Evolutionary conservation across 1,140 invertebrate genomes (phyloP).

Genomic region (Macrosteles quadrilineatus): DNA sequence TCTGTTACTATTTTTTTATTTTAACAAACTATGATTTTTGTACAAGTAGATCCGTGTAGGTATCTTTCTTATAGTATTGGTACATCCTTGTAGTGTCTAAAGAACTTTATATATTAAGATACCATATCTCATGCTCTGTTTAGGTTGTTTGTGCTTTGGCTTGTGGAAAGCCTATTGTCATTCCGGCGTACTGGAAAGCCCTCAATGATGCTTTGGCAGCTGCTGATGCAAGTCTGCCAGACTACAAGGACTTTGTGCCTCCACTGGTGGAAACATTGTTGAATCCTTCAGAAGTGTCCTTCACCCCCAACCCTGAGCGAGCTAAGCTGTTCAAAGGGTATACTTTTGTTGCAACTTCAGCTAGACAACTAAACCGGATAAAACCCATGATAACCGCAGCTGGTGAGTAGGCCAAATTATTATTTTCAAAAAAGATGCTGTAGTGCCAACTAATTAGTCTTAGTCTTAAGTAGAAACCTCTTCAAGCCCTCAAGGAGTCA

Average conservation of each 20-base stretch:
- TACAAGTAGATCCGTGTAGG: too few species aligned
- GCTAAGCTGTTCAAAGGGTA: conserved; percentile 49
- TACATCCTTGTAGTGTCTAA: too few species aligned
- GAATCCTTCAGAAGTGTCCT: conserved; percentile 47
- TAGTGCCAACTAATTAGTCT: too few species aligned
- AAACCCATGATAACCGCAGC: conserved; percentile 23
- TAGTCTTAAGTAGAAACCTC: too few species aligned
- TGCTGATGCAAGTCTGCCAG: conserved; percentile 39
- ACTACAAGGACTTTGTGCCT: conserved; percentile 49
- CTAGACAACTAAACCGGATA: conserved; percentile 46
- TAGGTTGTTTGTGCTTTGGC: conserved; percentile 54
- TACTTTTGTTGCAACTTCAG: conserved; percentile 50
- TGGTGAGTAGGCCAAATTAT: conserved; percentile 10
- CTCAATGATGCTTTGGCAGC: conserved; percentile 42
- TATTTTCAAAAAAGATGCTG: too few species aligned
- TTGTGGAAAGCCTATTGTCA: conserved; percentile 49
- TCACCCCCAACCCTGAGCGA: conserved; percentile 46
- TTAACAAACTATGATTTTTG: too few species aligned
- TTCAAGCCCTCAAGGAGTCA: too few species aligned
- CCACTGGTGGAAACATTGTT: conserved; percentile 48
- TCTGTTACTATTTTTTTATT: too few species aligned
- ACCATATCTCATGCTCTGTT: not conserved
- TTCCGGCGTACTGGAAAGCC: conserved; percentile 48
- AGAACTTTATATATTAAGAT: not conserved
- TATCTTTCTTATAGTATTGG: too few species aligned